These are phyloP conservation scores for Melanitta fusca DNA, from an alignment of 2,797 vertebrate species.

Conservation along the genomic window DNA sequence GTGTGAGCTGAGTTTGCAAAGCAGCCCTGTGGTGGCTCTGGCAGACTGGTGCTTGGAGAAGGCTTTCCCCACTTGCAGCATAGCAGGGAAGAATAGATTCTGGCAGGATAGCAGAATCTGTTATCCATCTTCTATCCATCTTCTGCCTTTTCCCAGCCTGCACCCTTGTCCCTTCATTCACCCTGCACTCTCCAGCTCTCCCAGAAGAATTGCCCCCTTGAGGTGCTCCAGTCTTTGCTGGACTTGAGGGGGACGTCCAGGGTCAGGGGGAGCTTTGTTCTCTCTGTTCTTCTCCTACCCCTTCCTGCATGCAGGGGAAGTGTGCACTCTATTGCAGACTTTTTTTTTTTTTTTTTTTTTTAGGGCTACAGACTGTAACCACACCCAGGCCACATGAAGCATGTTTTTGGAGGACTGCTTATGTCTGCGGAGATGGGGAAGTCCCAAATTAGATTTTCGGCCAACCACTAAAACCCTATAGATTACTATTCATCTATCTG, in stretches of 20 bases:
- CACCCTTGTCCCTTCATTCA: fast-evolving
- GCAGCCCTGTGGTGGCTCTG: fast-evolving
- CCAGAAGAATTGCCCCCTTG: background rate
- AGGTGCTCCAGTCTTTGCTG: fast-evolving
- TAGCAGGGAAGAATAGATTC: background rate
- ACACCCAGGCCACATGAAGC: background rate
- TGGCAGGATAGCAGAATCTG: background rate
- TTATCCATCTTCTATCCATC: background rate
- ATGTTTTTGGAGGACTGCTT: background rate
- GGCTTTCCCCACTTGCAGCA: background rate
- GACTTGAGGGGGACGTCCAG: background rate
- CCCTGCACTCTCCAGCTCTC: background rate
- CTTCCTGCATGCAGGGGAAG: background rate
- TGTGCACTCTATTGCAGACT: fast-evolving
- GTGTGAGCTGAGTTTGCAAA: background rate
- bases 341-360: background rate
- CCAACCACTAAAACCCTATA: background rate
- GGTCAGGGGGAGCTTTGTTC: background rate
- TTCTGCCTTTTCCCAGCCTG: background rate
- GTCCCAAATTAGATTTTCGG: constrained; percentile 25
- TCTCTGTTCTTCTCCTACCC: background rate
- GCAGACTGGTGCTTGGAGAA: background rate
- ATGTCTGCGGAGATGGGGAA: background rate
- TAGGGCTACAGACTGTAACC: background rate
- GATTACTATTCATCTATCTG: background rate